Evolutionary conservation across 2,888 invertebrate species (phyloP).

Genomic region (Cephus sareptanus): DNA sequence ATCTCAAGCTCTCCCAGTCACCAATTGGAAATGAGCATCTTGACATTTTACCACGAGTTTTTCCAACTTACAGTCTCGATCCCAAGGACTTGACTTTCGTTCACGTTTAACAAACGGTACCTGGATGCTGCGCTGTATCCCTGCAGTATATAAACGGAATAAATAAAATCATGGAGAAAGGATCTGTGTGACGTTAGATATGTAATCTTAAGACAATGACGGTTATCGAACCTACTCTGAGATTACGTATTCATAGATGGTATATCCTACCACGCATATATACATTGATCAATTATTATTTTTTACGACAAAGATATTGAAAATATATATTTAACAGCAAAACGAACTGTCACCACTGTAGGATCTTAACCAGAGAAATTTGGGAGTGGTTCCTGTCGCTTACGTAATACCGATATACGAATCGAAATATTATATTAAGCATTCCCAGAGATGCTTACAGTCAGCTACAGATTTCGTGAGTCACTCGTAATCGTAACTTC

Average conservation of each 20-base stretch:
- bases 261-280: background rate
- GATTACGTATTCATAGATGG: background rate
- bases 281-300: background rate
- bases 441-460: background rate
- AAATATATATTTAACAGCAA: background rate
- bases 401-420: background rate
- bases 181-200: background rate
- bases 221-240: background rate
- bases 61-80: background rate
- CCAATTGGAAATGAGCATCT: background rate
- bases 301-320: background rate
- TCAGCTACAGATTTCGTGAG: background rate
- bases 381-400: background rate
- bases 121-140: background rate
- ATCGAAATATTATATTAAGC: background rate
- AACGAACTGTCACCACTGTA: background rate
- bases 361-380: background rate
- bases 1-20: background rate
- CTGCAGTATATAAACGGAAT: background rate
- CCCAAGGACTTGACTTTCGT: slow-evolving; percentile 1
- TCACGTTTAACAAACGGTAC: background rate
- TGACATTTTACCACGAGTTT: background rate
- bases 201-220: background rate
- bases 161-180: slow-evolving; percentile 3
- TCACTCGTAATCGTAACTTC: background rate